These are phyloP conservation scores for Ctenosaura bakeri DNA, from an alignment of 2,797 vertebrate genomes.

Conservation along the genomic window DNA sequence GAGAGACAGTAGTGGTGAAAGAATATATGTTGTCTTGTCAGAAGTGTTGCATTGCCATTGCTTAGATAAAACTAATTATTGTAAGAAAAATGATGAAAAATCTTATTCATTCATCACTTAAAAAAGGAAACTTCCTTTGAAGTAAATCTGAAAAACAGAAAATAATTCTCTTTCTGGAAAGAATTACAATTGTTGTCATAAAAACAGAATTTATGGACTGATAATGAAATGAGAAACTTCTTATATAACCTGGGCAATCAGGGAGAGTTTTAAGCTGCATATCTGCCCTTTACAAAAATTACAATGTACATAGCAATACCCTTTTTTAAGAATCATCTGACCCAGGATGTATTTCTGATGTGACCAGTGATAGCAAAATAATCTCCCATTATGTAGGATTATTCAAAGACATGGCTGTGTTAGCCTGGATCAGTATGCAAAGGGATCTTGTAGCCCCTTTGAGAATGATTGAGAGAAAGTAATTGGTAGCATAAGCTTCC, in stretches of 20 bases:
- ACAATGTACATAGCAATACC: neutral
- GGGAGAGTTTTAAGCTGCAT: neutral
- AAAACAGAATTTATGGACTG: neutral
- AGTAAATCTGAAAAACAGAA: neutral
- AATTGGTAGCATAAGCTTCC: no score
- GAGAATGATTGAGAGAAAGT: no score
- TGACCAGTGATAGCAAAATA: neutral
- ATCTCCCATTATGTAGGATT: neutral
- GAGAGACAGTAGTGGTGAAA: constrained; percentile 32
- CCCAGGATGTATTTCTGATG: neutral
- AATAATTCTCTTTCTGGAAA: neutral
- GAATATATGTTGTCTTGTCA: neutral
- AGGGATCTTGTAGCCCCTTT: no score
- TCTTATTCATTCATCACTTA: no score
- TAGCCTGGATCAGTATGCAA: no score
- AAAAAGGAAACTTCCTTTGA: constrained; percentile 15
- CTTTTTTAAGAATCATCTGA: neutral
- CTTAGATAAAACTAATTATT: neutral
- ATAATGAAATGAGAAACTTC: neutral
- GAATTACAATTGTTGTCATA: neutral
- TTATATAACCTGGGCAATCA: neutral
- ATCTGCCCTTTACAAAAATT: neutral
- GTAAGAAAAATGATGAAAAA: no score
- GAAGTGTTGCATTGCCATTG: constrained; percentile 14
- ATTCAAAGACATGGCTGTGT: no score